phyloP scores from a whole-genome alignment of 1,140 invertebrate genomes.

The Bombus impatiens region DNA sequence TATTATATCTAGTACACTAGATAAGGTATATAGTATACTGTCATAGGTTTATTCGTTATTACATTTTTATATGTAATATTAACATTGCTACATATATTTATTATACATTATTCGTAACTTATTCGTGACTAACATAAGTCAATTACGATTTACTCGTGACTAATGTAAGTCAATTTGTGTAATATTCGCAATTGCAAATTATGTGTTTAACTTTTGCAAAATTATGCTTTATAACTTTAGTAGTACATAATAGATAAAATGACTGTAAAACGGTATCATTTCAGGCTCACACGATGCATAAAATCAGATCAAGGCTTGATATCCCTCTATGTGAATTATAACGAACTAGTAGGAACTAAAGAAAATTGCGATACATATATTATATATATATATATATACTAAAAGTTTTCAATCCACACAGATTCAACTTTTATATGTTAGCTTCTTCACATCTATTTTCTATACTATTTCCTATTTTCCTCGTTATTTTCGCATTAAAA shows the following conservation, averaged over 20 bases:
- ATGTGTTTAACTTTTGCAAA: background rate
- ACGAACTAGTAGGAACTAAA: constrained; percentile 18
- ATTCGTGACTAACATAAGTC: background rate
- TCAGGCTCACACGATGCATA: constrained; percentile 12
- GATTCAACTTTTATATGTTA: background rate
- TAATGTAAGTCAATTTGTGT: background rate
- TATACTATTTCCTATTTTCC: background rate
- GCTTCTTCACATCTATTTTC: background rate
- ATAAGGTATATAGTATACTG: too few relatives aligned
- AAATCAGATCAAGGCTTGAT: constrained; percentile 22
- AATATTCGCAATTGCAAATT: background rate
- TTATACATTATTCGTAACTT: background rate
- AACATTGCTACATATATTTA: too few relatives aligned
- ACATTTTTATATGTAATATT: too few relatives aligned
- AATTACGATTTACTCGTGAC: background rate
- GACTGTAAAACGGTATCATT: constrained; percentile 31
- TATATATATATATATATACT: background rate
- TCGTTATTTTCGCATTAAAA: background rate
- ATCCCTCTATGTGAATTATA: constrained; percentile 8
- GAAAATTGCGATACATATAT: constrained; percentile 5
- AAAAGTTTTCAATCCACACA: background rate
- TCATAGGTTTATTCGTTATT: too few relatives aligned
- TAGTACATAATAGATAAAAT: constrained; percentile 10
- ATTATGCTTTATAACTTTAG: background rate
- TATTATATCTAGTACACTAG: background rate